Evolutionary conservation across 2,888 invertebrate species (phyloP), one percentile per base, ranked within the genome.

Genomic region (Enchytraeus crypticus): DNA sequence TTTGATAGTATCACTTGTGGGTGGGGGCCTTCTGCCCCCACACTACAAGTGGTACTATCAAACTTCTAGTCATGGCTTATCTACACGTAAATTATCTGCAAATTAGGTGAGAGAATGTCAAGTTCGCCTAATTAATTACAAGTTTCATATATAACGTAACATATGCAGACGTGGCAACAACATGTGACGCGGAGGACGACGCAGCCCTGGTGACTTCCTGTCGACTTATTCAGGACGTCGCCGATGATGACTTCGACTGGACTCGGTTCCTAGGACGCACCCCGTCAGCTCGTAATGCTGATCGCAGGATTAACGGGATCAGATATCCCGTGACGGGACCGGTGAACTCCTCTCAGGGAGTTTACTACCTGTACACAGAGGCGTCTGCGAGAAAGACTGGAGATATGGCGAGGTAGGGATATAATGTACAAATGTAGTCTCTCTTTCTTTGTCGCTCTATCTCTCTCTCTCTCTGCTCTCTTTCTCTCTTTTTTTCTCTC

Each of bases 351-450:
- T 38, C 38, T 26, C 30, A 60, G 23, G 67, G 67, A 4, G 4
- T 71, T 5, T 71, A 70, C 60, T 77, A 76, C 66, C 69, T 74
- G 63, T 76, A 68, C 63, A 73, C 75, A 45, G 75, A 77, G 62
- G 71, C 77, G 0, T 73, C 74, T 2, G 60, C 67, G 5, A 59
- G 56, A n/a, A 83, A 81, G 66, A 83, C 84, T 0, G 75, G 84
- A 51, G 71, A 60, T 5, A 27, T 58, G 2, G 65, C 67, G 14
- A 65, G 66, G 64, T 64, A 14, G 18, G 32, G 18, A n/a, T 8
- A n/a, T 11, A 43, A 43, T 14, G 11, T n/a, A 43, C 43, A n/a
- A 14, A 43, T 43, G 14, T n/a, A 14, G 14, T n/a, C n/a, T 43
- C 43, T 43, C 43, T 43, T 43, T n/a, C 43, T 43, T 43, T n/a